phyloP scores from a whole-genome alignment of 2,888 invertebrate species.

The Macrosoma leucophasiata region DNA sequence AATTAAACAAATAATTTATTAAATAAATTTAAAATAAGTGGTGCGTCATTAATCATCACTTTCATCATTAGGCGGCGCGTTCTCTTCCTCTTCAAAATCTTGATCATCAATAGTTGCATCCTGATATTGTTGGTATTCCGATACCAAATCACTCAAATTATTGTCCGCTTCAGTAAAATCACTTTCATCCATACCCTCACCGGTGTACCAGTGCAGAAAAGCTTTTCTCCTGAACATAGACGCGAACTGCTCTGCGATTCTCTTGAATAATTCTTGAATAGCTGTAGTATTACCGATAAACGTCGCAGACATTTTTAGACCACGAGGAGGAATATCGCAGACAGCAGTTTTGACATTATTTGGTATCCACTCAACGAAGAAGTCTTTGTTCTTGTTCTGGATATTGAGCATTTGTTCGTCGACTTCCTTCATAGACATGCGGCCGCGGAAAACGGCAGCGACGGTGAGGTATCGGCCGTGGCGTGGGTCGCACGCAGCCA shows the following conservation, averaged over 20 bases:
- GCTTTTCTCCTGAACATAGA: constrained; percentile 96
- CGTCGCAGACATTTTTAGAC: constrained; percentile 89
- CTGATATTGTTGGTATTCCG: constrained; percentile 95
- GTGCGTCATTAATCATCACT: constrained; percentile 26
- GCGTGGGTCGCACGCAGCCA: constrained; percentile 94
- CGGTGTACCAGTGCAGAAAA: constrained; percentile 97
- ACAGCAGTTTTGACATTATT: constrained; percentile 87
- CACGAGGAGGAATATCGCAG: constrained; percentile 84
- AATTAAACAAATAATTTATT: constrained; percentile 13
- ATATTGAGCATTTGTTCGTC: constrained; percentile 87
- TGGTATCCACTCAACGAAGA: constrained; percentile 88
- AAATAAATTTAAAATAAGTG: constrained; percentile 14
- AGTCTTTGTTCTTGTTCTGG: constrained; percentile 84
- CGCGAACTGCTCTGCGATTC: constrained; percentile 88
- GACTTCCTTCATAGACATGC: constrained; percentile 95
- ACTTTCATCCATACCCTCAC: constrained; percentile 96
- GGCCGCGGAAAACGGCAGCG: constrained; percentile 90
- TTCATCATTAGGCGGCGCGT: constrained; percentile 37
- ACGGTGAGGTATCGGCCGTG: constrained; percentile 92
- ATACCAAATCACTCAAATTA: constrained; percentile 92
- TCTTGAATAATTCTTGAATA: constrained; percentile 90
- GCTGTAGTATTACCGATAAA: constrained; percentile 91
- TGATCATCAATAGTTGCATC: constrained; percentile 89
- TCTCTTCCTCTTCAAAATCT: constrained; percentile 82
- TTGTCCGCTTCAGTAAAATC: constrained; percentile 97